Evolutionary conservation across 2,797 vertebrate genomes (phyloP).

Genomic region (Myioborus miniatus): DNA sequence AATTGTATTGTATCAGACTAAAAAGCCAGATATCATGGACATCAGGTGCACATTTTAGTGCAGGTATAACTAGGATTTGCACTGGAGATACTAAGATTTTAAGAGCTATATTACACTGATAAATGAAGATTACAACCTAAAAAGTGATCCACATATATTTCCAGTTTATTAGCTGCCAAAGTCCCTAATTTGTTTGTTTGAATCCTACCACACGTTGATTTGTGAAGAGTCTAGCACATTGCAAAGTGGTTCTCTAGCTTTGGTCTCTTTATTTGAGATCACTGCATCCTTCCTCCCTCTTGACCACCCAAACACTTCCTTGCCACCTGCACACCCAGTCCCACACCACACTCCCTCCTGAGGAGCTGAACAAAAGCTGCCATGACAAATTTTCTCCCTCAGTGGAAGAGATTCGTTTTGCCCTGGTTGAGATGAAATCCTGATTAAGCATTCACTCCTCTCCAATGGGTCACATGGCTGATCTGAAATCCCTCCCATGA

Average conservation of each 20-base stretch:
- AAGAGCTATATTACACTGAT: background rate
- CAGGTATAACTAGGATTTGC: background rate
- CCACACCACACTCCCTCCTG: rapidly evolving
- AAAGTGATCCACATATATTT: background rate
- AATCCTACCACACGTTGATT: background rate
- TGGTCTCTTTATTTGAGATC: background rate
- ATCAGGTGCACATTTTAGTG: background rate
- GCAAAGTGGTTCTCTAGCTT: background rate
- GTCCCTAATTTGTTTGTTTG: background rate
- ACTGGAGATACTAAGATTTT: background rate
- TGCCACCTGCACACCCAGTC: background rate
- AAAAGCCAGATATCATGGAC: background rate
- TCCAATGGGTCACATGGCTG: background rate
- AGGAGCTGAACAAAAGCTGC: background rate
- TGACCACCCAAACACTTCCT: background rate
- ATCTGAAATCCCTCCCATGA: background rate
- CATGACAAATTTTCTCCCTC: background rate
- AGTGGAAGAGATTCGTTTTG: background rate
- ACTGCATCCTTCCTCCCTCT: background rate
- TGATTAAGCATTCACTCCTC: background rate
- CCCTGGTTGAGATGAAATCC: background rate
- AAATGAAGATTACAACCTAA: background rate
- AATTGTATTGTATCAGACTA: background rate
- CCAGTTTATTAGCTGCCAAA: background rate
- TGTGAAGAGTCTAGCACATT: background rate